Evolutionary conservation across 1,140 invertebrate genomes (phyloP), one percentile per base, ranked within the genome.

Genomic region (Orchesella cincta): DNA sequence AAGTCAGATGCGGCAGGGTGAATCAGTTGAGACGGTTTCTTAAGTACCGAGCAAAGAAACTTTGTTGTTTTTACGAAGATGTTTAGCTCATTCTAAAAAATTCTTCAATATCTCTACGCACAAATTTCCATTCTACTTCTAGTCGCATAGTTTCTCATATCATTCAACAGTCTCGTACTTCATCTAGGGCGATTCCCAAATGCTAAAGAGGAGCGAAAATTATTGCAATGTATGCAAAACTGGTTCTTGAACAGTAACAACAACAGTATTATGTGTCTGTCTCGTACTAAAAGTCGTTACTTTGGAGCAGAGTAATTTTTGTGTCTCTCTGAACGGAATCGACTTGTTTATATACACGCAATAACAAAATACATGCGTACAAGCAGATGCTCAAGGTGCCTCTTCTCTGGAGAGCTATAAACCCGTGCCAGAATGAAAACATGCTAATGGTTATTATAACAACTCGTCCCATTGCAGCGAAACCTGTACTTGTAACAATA

Each of bases 391-490:
- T n/a, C n/a, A n/a, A n/a, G n/a, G n/a, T n/a, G n/a, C n/a, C n/a
- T n/a, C 23, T 12, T 26, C 3, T 57, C 52, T 57, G 52, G 52
- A 57, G 52, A 57, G 52, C 52, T 57, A 57, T 57, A 57, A 57
- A 57, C 52, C 23, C 52, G 52, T 57, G 52, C 52, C 52, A 57
- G 52, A 57, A 46, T 8, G 23, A 57, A 57, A 57, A 57, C 52
- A 57, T 57, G 52, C 52, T 57, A 57, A 57, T 57, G 52, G 23
- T 57, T 57, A 57, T 57, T 57, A n/a, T n/a, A 57, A 26, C 52
- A 57, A 57, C 52, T 57, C 52, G 12, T 57, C 52, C 52, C 52
- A 57, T 57, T 57, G 52, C 52, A n/a, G 52, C 23, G 52, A 57
- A 57, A 57, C 52, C 52, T 18, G 52, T 57, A 57, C 23, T 57